Evolutionary conservation across 1,140 invertebrate genomes (phyloP), one percentile per base, ranked within the genome.

Genomic region (Cephus cinctus): DNA sequence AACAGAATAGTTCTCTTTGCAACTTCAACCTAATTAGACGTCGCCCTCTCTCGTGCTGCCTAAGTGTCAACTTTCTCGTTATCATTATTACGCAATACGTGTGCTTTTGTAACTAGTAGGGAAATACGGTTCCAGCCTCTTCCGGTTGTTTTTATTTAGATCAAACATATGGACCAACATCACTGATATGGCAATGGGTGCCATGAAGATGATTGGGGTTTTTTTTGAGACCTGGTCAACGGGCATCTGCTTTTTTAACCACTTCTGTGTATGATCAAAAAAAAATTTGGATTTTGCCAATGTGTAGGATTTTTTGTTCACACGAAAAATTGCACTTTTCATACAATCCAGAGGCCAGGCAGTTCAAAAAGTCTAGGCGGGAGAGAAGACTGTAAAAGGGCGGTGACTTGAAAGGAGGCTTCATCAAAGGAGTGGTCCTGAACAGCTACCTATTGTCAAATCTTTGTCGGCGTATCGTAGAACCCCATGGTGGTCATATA

Each of bases 361-460:
- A 44, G 9, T n/a, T 22, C 20, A 12, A 40, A 14, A 11, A 40
- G 38, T 14, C 14, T 6, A 16, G 18, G 19, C 4, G 30, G 16
- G 14, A 16, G n/a, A 22, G 5, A 35, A 23, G 39, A 40, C 57
- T 45, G 57, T 59, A 67, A 64, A 67, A 62, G 63, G 27, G 64
- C 71, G 70, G 71, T 59, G 42, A 72, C 53, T 69, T 73, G 50
- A 74, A 73, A 73, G 63, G 58, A 54, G 60, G 57, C 71, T 65
- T 73, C 61, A 59, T 71, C 61, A 74, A 74, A 72, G 69, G 69
- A 71, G 63, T 68, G 54, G 55, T 61, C 55, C 59, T 54, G 56
- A 47, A 34, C 50, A 59, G 55, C 61, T 61, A 65, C 57, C 65
- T 63, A 63, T 63, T 58, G 60, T 52, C 56, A 50, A 63, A 70